Conservation (phyloP, 2,113 vertebrate genomes). For the Xyliphius kryptos region DNA sequence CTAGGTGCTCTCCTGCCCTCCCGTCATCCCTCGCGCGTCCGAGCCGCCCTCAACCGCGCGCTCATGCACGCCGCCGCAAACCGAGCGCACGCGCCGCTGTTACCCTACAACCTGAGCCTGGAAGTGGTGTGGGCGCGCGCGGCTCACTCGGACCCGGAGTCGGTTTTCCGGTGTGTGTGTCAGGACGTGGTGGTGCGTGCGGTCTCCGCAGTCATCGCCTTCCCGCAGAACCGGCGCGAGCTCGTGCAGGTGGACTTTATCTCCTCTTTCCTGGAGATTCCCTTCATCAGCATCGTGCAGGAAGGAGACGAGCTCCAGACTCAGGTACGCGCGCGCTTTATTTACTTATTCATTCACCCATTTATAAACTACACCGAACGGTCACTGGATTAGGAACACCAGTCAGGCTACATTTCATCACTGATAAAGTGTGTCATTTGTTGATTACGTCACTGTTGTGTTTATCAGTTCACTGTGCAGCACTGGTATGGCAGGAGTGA, state of each 20-base stretch:
- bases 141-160: slow-evolving; percentile 73
- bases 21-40: slow-evolving; percentile 64
- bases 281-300: slow-evolving; percentile 82
- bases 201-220: slow-evolving; percentile 77
- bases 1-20: slow-evolving; percentile 75
- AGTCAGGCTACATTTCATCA: too few species aligned
- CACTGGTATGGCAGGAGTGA: too few species aligned
- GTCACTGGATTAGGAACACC: too few species aligned
- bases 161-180: slow-evolving; percentile 74
- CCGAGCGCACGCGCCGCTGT: slow-evolving; percentile 49
- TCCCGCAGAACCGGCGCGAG: slow-evolving; percentile 79
- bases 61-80: slow-evolving; percentile 61
- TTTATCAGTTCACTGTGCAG: too few species aligned
- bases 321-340: slow-evolving; percentile 61
- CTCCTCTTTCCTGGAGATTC: slow-evolving; percentile 78
- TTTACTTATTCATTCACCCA: too few species aligned
- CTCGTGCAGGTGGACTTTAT: slow-evolving; percentile 87
- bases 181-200: slow-evolving; percentile 74
- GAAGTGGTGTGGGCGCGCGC: slow-evolving; percentile 67
- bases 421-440: too few species aligned
- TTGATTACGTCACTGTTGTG: too few species aligned
- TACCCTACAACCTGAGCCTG: slow-evolving; percentile 80
- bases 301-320: slow-evolving; percentile 71
- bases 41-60: slow-evolving; percentile 72
- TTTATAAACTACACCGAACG: too few species aligned